A percentile compares a stretch with the other conserved stretches of the same genome.
Evolutionary conservation across 2,113 vertebrate species (phyloP).

Genomic region (Peromyscus californicus): DNA sequence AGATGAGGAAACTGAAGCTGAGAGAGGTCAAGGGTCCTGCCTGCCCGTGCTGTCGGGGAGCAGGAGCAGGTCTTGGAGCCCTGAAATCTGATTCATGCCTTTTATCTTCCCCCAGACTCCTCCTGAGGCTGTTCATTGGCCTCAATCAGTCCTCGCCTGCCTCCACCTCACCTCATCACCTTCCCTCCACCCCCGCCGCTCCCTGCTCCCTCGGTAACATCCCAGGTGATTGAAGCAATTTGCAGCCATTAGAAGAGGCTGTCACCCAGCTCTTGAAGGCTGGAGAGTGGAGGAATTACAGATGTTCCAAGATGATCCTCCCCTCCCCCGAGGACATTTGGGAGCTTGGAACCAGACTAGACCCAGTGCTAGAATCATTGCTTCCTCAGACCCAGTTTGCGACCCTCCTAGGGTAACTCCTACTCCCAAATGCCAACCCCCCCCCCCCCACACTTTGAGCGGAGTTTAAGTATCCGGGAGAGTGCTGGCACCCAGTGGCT

Average conservation of each 20-base stretch:
- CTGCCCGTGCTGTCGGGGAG: background rate
- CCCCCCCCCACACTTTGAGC: background rate
- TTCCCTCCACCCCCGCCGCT: slow-evolving; percentile 71
- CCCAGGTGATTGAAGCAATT: slow-evolving; percentile 88
- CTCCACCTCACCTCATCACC: slow-evolving; percentile 75
- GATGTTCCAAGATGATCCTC: slow-evolving; percentile 46
- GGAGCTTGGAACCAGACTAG: slow-evolving; percentile 34
- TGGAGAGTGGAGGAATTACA: slow-evolving; percentile 56
- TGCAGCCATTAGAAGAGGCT: slow-evolving; percentile 79
- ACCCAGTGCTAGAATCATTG: background rate
- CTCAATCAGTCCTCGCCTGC: slow-evolving; percentile 70
- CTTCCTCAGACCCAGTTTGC: background rate
- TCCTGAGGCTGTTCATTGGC: slow-evolving; percentile 63
- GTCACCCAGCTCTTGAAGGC: slow-evolving; percentile 70
- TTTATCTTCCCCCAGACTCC: slow-evolving; percentile 45
- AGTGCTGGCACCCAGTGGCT: slow-evolving; percentile 82
- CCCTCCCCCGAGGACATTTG: slow-evolving; percentile 28
- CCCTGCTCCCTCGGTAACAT: slow-evolving; percentile 79
- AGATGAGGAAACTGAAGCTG: slow-evolving; percentile 50
- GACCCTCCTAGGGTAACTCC: background rate
- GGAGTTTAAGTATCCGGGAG: slow-evolving; percentile 53
- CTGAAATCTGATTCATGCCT: slow-evolving; percentile 41
- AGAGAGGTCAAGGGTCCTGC: slow-evolving; percentile 17
- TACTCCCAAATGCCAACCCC: slow-evolving; percentile 37
- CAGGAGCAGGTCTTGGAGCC: slow-evolving; percentile 14